Evolutionary conservation across 2,113 vertebrate species (phyloP).

Genomic region (Corydoras maculifer): DNA sequence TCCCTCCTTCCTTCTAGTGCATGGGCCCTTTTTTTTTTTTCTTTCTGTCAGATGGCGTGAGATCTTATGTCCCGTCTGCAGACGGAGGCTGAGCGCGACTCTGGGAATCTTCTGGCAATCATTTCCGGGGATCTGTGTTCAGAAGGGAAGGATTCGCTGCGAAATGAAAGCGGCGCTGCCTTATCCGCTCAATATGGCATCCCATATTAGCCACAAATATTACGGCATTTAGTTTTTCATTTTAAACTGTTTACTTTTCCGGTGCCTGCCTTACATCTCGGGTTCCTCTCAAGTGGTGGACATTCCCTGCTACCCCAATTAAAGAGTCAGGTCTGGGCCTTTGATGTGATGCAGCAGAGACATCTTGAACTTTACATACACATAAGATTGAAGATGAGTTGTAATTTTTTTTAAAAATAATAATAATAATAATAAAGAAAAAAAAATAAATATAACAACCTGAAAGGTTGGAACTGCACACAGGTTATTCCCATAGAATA

Average conservation of each 20-base stretch:
- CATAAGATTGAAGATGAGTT: too few species aligned
- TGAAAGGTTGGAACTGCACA: too few species aligned
- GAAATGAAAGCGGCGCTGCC: constrained; percentile 21
- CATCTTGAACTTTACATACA: too few species aligned
- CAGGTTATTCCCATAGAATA: too few species aligned
- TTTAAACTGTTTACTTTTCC: constrained; percentile 19
- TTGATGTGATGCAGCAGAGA: too few species aligned
- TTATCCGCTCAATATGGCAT: constrained; percentile 23
- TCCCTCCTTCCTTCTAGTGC: constrained; percentile 1
- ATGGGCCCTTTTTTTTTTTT: not conserved
- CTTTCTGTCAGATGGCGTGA: constrained; percentile 7
- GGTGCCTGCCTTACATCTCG: not conserved
- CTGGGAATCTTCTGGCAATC: constrained; percentile 35
- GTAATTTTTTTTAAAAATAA: too few species aligned
- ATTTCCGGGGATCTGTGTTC: constrained; percentile 32
- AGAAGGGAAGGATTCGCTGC: constrained; percentile 9
- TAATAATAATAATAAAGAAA: too few species aligned
- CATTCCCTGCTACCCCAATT: too few species aligned
- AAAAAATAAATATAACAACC: too few species aligned
- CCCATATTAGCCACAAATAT: not conserved
- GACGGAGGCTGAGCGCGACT: constrained; percentile 7
- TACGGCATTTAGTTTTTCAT: constrained; percentile 22
- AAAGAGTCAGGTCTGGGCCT: too few species aligned
- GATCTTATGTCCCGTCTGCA: constrained; percentile 22
- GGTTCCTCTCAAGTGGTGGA: not conserved